These are phyloP conservation scores for Drosophila mayaguana DNA, from an alignment of 2,888 invertebrate genomes.

Conservation along the genomic window DNA sequence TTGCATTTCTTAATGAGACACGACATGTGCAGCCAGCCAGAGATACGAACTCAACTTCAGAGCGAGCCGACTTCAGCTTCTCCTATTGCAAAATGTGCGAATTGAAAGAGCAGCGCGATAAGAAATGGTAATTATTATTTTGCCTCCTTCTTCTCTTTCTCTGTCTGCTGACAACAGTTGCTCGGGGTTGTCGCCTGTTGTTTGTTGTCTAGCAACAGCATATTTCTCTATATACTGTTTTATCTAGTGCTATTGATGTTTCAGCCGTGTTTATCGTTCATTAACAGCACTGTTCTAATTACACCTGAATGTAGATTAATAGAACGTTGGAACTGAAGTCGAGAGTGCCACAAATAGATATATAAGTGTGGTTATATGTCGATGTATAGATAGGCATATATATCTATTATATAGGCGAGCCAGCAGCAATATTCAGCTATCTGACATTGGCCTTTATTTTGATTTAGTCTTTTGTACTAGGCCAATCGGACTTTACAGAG, in stretches of 20 bases:
- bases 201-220: neutral
- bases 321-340: neutral
- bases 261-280: slow-evolving; percentile 49
- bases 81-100: slow-evolving; percentile 56
- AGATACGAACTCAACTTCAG: slow-evolving; percentile 55
- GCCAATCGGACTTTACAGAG: neutral
- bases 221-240: neutral
- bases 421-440: neutral
- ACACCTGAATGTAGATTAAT: slow-evolving; percentile 23
- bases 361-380: too few relatives aligned
- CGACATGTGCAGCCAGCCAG: slow-evolving; percentile 46
- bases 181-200: slow-evolving; percentile 5
- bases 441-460: neutral
- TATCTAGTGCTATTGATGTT: slow-evolving; percentile 27
- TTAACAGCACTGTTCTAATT: slow-evolving; percentile 54
- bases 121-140: slow-evolving; percentile 62
- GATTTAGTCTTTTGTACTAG: neutral
- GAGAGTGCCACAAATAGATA: neutral
- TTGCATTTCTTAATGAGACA: slow-evolving; percentile 65
- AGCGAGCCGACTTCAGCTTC: slow-evolving; percentile 54
- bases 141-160: neutral
- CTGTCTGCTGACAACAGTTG: slow-evolving; percentile 29
- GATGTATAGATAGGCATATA: neutral
- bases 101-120: slow-evolving; percentile 64
- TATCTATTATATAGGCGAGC: neutral